Evolutionary conservation across 2,888 invertebrate genomes (phyloP).

Genomic region (Chrysotoxum bicinctum): DNA sequence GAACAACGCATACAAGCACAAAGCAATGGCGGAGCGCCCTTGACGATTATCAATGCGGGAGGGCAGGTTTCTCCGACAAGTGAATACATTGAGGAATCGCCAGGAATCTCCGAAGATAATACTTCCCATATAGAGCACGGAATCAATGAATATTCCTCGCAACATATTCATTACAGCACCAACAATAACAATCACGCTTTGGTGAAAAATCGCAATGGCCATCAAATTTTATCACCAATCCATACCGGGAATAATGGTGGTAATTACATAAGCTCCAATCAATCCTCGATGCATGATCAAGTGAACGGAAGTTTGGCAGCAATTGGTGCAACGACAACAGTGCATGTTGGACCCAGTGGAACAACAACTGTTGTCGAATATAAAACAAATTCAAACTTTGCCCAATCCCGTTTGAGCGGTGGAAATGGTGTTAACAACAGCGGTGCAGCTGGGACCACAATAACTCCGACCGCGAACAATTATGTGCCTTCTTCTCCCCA

Average conservation of each 20-base stretch:
- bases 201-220: conserved; percentile 73
- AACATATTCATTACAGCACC: conserved; percentile 50
- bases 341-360: conserved; percentile 81
- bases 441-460: conserved; percentile 71
- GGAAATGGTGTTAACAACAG: conserved; percentile 44
- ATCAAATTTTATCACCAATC: conserved; percentile 70
- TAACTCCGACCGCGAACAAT: conserved; percentile 72
- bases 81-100: conserved; percentile 83
- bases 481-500: conserved; percentile 76
- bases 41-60: conserved; percentile 74
- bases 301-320: conserved; percentile 70
- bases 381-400: conserved; percentile 77
- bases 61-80: conserved; percentile 82
- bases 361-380: conserved; percentile 81
- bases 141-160: conserved; percentile 52
- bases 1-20: conserved; percentile 59
- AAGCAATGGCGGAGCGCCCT: conserved; percentile 39
- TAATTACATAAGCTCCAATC: conserved; percentile 44
- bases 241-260: conserved; percentile 8
- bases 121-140: conserved; percentile 73
- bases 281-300: conserved; percentile 54
- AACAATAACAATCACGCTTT: conserved; percentile 56
- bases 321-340: conserved; percentile 79
- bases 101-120: conserved; percentile 81
- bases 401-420: conserved; percentile 67